Percentiles rank a stretch among this genome's conserved stretches.
These are phyloP conservation scores for Phyto melanocephala DNA, from an alignment of 2,888 invertebrate genomes.

Conservation along the genomic window DNA sequence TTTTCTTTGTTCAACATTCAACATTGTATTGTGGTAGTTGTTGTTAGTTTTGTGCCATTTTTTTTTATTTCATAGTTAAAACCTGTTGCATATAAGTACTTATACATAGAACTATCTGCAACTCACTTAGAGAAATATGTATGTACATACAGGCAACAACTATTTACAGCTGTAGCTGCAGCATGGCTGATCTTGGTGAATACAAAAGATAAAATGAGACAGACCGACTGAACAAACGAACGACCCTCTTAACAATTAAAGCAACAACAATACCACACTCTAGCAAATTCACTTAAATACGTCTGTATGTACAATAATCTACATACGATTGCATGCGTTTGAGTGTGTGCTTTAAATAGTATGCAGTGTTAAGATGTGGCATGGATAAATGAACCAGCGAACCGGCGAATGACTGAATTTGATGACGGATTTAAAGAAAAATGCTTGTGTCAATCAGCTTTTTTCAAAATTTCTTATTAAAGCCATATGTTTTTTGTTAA, in stretches of 20 bases:
- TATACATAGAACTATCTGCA: neutral
- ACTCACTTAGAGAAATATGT: neutral
- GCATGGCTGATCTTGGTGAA: conserved; percentile 49
- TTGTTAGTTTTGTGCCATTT: conserved; percentile 16
- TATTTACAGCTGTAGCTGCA: conserved; percentile 2
- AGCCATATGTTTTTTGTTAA: no score
- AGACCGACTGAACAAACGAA: conserved; percentile 38
- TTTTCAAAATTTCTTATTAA: no score
- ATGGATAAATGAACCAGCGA: conserved; percentile 37
- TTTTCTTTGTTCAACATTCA: conserved; percentile 38
- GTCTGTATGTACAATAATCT: neutral
- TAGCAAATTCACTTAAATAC: no score
- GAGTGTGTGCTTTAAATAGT: neutral
- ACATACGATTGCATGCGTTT: no score
- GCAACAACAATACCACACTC: conserved; percentile 21
- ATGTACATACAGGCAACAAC: conserved; percentile 4
- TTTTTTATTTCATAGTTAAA: conserved; percentile 14
- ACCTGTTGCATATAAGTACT: conserved; percentile 59
- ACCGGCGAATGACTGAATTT: conserved; percentile 21
- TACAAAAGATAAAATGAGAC: conserved; percentile 61
- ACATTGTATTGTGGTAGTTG: conserved; percentile 52
- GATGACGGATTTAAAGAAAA: neutral
- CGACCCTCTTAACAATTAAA: conserved; percentile 59
- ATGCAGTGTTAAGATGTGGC: conserved; percentile 27
- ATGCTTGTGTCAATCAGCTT: no score